Evolutionary conservation across 1,140 invertebrate species (phyloP).

Genomic region (Sinella curviseta): DNA sequence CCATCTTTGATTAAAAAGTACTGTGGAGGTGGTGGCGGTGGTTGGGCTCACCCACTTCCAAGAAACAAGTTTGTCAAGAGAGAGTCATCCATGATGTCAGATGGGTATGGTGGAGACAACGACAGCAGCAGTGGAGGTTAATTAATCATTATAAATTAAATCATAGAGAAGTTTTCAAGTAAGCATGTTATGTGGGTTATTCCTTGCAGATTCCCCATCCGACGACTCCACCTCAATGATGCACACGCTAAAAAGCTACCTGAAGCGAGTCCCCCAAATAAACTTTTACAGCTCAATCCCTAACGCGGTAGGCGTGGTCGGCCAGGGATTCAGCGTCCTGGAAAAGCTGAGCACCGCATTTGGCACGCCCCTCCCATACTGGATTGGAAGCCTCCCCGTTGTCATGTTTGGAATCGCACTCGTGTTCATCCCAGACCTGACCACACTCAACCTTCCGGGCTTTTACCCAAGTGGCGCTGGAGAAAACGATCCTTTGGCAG

Average conservation of each 20-base stretch:
- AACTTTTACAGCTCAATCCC: conserved; percentile 16
- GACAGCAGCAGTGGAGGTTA: too few relatives aligned
- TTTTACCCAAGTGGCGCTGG: background rate
- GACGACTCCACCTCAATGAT: background rate
- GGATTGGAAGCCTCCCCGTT: background rate
- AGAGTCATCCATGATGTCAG: too few relatives aligned
- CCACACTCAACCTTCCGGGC: background rate
- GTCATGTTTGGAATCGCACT: background rate
- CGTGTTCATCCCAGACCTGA: background rate
- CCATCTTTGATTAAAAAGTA: too few relatives aligned
- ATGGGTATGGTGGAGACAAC: too few relatives aligned
- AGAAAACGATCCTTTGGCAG: background rate
- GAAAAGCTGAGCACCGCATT: background rate
- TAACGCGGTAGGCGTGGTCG: background rate
- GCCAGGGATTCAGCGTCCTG: background rate
- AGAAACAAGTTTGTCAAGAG: too few relatives aligned
- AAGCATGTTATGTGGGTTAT: too few relatives aligned
- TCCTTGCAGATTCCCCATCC: background rate
- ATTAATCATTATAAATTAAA: too few relatives aligned
- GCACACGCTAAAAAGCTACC: background rate
- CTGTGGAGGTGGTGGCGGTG: too few relatives aligned
- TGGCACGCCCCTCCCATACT: background rate
- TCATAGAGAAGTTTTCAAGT: too few relatives aligned
- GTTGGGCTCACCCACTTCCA: too few relatives aligned
- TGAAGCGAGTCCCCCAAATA: background rate